Conservation (phyloP, 2,113 vertebrate genomes). For the Oryzias curvinotus region DNA sequence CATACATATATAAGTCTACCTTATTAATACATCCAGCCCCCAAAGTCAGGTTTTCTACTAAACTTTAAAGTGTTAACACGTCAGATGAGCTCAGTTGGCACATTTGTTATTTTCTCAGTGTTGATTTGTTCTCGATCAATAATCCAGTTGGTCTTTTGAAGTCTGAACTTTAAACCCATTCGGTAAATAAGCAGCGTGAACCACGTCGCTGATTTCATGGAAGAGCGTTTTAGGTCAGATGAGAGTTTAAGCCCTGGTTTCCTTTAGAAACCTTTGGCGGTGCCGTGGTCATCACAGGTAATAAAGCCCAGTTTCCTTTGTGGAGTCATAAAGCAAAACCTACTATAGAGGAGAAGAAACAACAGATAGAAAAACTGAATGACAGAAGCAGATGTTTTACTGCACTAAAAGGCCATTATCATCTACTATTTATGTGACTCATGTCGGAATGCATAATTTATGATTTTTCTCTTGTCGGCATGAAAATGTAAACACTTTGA, state of each 20-base stretch:
- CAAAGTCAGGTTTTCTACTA: too few relatives aligned
- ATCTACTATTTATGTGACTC: conserved; percentile 7
- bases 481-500: not conserved
- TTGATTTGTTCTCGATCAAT: conserved; percentile 31
- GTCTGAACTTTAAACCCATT: conserved; percentile 56
- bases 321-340: conserved; percentile 4
- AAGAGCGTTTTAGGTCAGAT: not conserved
- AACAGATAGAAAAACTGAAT: not conserved
- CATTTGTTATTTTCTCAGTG: not conserved
- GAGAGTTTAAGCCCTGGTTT: too few relatives aligned
- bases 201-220: conserved; percentile 4
- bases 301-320: not conserved
- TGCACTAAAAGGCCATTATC: not conserved
- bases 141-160: conserved; percentile 24
- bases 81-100: not conserved
- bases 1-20: too few relatives aligned
- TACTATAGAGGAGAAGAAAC: not conserved
- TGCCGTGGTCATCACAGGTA: not conserved
- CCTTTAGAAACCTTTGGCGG: not conserved
- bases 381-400: not conserved
- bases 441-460: conserved; percentile 18
- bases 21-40: too few relatives aligned
- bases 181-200: conserved; percentile 38
- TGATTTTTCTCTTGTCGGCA: not conserved
- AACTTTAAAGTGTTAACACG: not conserved